These are phyloP conservation scores for Crotophaga sulcirostris DNA, from an alignment of 2,113 vertebrate genomes.

Conservation along the genomic window DNA sequence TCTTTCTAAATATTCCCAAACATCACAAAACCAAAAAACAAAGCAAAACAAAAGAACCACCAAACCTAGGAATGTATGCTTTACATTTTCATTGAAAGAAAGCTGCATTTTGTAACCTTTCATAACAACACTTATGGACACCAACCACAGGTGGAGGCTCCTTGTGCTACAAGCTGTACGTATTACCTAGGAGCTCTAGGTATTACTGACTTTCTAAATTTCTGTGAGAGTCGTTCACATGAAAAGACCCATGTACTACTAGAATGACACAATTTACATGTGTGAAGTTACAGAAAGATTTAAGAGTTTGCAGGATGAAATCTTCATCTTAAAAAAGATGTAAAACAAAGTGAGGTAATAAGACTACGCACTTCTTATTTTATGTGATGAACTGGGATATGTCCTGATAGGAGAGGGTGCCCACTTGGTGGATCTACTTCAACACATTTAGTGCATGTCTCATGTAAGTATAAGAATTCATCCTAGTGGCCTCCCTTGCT, in stretches of 20 bases:
- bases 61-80: background rate
- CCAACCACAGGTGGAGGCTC: background rate
- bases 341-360: background rate
- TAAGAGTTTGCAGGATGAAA: background rate
- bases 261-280: background rate
- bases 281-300: background rate
- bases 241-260: background rate
- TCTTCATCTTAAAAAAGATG: background rate
- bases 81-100: background rate
- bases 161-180: background rate
- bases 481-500: background rate
- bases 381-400: background rate
- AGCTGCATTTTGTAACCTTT: background rate
- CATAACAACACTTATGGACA: background rate
- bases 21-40: background rate
- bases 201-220: background rate
- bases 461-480: background rate
- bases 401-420: background rate
- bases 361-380: background rate
- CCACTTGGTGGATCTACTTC: background rate
- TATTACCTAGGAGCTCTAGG: background rate
- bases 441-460: background rate
- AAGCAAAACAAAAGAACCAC: rapidly evolving
- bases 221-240: background rate
- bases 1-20: background rate